Evolutionary conservation across 37 sponge, comb jelly and placozoan genomes (phyloP).

Genomic region (Theonella swinhoei): DNA sequence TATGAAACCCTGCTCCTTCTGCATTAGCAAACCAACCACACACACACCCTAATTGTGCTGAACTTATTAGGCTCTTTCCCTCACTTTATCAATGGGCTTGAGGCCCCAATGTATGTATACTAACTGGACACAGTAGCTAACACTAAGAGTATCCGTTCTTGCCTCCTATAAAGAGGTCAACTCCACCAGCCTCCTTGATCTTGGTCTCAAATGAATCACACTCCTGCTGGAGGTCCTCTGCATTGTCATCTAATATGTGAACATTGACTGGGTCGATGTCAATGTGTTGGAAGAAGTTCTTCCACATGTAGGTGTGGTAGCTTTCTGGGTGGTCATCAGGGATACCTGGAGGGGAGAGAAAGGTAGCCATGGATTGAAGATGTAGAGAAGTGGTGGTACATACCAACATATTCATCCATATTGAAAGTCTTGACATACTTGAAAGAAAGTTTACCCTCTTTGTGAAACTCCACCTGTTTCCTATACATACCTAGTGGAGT

Average conservation of each 20-base stretch:
- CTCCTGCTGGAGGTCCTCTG: conserved; percentile 73
- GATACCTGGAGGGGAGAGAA: conserved; percentile 18
- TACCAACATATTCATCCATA: conserved; percentile 96
- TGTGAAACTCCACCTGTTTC: conserved; percentile 82
- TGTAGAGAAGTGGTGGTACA: neutral
- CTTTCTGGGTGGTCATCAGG: conserved; percentile 93
- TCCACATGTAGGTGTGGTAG: conserved; percentile 95
- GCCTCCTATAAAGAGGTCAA: conserved; percentile 98
- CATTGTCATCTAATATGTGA: conserved; percentile 92
- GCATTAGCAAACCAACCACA: too few relatives aligned
- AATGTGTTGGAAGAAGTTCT: conserved; percentile 96
- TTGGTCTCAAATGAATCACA: conserved; percentile 80
- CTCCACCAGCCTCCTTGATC: conserved; percentile 86
- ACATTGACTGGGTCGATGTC: conserved; percentile 94
- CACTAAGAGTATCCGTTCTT: too few relatives aligned
- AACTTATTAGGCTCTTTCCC: too few relatives aligned
- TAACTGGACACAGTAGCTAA: too few relatives aligned
- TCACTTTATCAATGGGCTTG: too few relatives aligned
- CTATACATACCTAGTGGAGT: conserved; percentile 95
- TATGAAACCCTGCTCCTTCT: too few relatives aligned
- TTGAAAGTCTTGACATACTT: conserved; percentile 96
- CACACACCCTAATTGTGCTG: too few relatives aligned
- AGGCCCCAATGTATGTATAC: too few relatives aligned
- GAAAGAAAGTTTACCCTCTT: conserved; percentile 86
- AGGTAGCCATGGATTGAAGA: neutral